Conservation (phyloP, 1,140 invertebrate species). For the Diabrotica undecimpunctata region DNA sequence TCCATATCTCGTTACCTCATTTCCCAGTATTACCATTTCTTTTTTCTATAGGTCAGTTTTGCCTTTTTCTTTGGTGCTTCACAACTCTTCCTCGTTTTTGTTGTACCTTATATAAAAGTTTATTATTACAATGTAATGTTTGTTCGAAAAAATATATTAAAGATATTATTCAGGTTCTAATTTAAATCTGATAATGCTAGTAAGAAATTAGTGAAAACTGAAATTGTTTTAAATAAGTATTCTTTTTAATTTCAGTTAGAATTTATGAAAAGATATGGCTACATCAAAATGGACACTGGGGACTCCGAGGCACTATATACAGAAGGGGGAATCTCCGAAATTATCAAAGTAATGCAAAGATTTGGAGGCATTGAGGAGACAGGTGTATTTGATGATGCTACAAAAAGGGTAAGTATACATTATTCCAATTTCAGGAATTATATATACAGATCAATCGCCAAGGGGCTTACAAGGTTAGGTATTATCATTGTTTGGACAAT, state of each 20-base stretch:
- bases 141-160: no score
- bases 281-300: constrained; percentile 50
- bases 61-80: no score
- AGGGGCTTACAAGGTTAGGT: background rate
- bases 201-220: no score
- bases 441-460: background rate
- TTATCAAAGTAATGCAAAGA: constrained; percentile 60
- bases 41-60: no score
- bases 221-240: background rate
- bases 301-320: constrained; percentile 57
- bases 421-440: background rate
- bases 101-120: no score
- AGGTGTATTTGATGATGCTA: constrained; percentile 59
- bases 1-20: no score
- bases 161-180: no score
- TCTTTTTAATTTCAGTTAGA: constrained; percentile 50
- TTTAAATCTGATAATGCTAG: no score
- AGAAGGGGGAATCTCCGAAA: constrained; percentile 55
- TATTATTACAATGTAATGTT: no score
- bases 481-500: background rate
- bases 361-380: constrained; percentile 64
- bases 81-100: no score
- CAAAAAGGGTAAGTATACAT: constrained; percentile 51
- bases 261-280: constrained; percentile 63
- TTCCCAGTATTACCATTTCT: no score